Percentiles rank a stretch among this genome's conserved stretches.
Conservation (phyloP, 2,888 invertebrate species). For the Lasioglossum marginatum region DNA sequence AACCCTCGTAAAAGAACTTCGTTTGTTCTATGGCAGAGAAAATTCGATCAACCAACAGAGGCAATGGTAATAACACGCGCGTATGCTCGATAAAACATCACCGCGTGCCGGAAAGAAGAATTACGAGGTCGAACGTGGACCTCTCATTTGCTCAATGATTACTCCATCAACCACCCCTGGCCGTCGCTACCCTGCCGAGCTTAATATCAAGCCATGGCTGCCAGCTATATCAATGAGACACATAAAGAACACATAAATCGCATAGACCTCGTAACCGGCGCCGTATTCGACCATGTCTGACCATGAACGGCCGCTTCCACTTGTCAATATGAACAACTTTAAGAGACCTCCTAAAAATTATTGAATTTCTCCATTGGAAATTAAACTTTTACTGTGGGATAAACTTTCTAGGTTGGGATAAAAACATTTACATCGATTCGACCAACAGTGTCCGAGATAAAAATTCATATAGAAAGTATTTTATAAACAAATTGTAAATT, state of each 20-base stretch:
- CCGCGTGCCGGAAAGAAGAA: neutral
- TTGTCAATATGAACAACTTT: neutral
- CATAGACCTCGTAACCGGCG: neutral
- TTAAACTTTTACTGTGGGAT: neutral
- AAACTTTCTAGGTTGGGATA: neutral
- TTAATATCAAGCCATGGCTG: neutral
- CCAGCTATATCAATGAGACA: neutral
- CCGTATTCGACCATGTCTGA: neutral
- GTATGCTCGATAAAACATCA: constrained; percentile 1
- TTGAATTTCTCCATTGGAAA: neutral
- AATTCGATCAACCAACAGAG: neutral
- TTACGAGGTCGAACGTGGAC: neutral
- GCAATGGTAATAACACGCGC: neutral
- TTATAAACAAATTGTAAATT: neutral
- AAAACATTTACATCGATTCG: neutral
- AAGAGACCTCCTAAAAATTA: neutral
- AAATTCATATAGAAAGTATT: neutral
- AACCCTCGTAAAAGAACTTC: constrained; percentile 9
- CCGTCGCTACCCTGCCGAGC: neutral
- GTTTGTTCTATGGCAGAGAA: neutral
- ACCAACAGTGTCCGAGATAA: neutral
- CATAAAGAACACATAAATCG: constrained; percentile 1
- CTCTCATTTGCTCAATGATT: constrained; percentile 9
- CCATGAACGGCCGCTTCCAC: neutral
- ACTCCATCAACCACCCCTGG: neutral